Conservation (phyloP, 2,113 vertebrate species). For the Crotalus viridis region DNA sequence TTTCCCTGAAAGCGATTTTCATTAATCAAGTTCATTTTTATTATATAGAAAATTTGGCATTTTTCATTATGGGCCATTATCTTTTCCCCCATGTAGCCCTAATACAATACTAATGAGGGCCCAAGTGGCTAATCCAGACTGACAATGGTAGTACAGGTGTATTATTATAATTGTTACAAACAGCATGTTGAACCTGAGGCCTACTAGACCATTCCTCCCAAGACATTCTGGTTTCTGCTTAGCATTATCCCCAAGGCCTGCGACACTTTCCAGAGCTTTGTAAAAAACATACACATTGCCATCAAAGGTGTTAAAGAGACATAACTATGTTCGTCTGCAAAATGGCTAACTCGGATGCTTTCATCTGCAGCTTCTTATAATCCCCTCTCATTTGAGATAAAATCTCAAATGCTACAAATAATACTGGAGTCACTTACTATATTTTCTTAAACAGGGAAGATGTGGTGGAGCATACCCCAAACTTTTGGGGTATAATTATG, state of each 20-base stretch:
- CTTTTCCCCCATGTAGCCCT: constrained; percentile 87
- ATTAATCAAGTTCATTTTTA: constrained; percentile 99
- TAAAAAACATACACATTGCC: constrained; percentile 84
- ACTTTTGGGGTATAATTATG: neutral
- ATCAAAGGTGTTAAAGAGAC: constrained; percentile 76
- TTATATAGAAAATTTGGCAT: constrained; percentile 96
- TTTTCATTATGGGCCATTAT: constrained; percentile 97
- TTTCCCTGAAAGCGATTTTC: constrained; percentile 97
- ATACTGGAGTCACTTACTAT: constrained; percentile 18
- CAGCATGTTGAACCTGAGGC: constrained; percentile 77
- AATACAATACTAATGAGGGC: constrained; percentile 95
- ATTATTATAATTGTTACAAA: constrained; percentile 88
- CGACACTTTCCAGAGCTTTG: constrained; percentile 79
- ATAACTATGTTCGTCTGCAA: constrained; percentile 60
- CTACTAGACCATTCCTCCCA: constrained; percentile 71
- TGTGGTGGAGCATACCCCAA: constrained; percentile 11
- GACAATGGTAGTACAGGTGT: constrained; percentile 85
- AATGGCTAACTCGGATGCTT: constrained; percentile 30
- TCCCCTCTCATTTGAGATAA: constrained; percentile 15
- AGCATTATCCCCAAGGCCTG: constrained; percentile 70
- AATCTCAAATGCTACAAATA: neutral
- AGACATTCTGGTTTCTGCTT: constrained; percentile 70
- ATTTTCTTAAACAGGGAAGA: constrained; percentile 24
- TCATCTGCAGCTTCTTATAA: constrained; percentile 48
- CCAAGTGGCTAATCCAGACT: constrained; percentile 83